phyloP scores from a whole-genome alignment of 2,797 vertebrate species.

The Chrosomus eos region DNA sequence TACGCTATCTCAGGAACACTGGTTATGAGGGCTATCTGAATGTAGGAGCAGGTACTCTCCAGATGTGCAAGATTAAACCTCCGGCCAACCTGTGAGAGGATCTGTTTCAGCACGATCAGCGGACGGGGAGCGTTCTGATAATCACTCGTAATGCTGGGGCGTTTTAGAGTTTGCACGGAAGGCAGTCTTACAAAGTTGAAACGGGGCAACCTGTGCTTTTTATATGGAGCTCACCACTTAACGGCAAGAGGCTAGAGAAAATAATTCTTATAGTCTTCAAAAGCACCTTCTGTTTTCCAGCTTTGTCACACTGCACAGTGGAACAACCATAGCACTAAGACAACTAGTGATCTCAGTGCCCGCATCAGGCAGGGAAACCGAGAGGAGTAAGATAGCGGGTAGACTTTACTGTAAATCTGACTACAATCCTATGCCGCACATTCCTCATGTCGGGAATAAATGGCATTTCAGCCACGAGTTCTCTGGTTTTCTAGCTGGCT shows the following conservation, averaged over 20 bases:
- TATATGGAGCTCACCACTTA: neutral
- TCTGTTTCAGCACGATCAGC: neutral
- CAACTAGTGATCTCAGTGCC: neutral
- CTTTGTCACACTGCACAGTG: neutral
- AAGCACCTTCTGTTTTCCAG: neutral
- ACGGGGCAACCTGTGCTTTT: neutral
- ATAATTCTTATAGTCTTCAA: no score
- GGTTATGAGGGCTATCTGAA: neutral
- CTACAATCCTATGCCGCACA: neutral
- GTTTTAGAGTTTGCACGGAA: no score
- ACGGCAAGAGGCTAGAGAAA: neutral
- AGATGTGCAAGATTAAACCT: neutral
- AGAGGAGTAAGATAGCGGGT: neutral
- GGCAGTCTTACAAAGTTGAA: neutral
- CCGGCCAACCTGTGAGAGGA: neutral
- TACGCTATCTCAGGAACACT: neutral
- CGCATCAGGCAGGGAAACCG: neutral
- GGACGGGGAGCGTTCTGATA: neutral
- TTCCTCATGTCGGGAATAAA: neutral
- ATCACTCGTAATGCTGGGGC: neutral
- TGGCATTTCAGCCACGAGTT: neutral
- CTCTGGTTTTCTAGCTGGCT: neutral
- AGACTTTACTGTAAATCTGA: neutral
- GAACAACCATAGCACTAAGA: neutral
- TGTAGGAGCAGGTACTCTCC: neutral